Evolutionary conservation across 2,888 invertebrate species (phyloP), one percentile per base, ranked within the genome.

Genomic region (Thera britannica): DNA sequence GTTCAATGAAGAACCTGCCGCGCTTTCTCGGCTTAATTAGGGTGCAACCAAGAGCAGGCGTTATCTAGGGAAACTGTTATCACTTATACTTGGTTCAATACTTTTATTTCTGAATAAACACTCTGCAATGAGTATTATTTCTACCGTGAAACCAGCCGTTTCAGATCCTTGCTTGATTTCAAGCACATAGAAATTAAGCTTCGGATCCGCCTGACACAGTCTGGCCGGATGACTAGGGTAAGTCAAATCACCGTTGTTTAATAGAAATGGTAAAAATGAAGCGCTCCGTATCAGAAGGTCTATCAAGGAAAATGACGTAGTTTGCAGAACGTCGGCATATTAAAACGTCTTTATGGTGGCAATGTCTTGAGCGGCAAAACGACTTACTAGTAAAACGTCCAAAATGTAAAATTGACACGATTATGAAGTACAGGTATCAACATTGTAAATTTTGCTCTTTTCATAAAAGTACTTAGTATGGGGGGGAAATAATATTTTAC

Each of bases 231-330:
- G 51, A 23, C 51, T 8, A 51, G 51, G 34, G 51, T 51, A 51
- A 51, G 23, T 51, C 51, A 51, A 51, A 23, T 23, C 51, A 23
- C 51, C 23, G 23, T 12, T 49, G 49, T 51, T 51, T 51, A 7
- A 51, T 51, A 51, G 23, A 51, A 75, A 78, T 72, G 75, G 77
- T 74, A 77, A 79, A 80, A 74, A 75, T 64, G 66, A 58, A 38
- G 67, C n/a, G n/a, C n/a, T n/a, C n/a, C n/a, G n/a, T n/a, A n/a
- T n/a, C n/a, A n/a, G n/a, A n/a, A n/a, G n/a, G n/a, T n/a, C n/a
- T n/a, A n/a, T n/a, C n/a, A n/a, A n/a, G n/a, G n/a, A n/a, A n/a
- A n/a, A n/a, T n/a, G n/a, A n/a, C n/a, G n/a, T n/a, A n/a, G n/a
- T n/a, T n/a, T n/a, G n/a, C n/a, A n/a, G n/a, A n/a, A n/a, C n/a